These are phyloP conservation scores for Leptinotarsa undecemlineata DNA, from an alignment of 1,140 invertebrate genomes.

Conservation along the genomic window DNA sequence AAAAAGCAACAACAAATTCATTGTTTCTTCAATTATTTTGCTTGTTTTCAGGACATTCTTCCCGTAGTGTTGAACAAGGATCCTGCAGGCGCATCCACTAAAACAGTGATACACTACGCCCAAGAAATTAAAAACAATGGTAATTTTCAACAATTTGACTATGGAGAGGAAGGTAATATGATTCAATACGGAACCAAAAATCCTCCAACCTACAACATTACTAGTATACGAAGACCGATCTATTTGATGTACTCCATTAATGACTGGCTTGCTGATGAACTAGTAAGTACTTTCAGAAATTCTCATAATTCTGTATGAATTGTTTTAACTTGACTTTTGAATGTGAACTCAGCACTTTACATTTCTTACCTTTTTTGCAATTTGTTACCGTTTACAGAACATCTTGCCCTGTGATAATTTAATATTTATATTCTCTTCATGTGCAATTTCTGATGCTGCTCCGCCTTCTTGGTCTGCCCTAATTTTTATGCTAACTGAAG, in stretches of 20 bases:
- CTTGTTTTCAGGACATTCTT: conserved; percentile 58
- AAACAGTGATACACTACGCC: conserved; percentile 73
- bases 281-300: conserved; percentile 50
- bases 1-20: too few relatives aligned
- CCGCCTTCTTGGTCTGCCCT: too few relatives aligned
- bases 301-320: too few relatives aligned
- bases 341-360: too few relatives aligned
- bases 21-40: not conserved
- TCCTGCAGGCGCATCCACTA: conserved; percentile 79
- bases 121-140: conserved; percentile 66
- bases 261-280: conserved; percentile 69
- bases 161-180: conserved; percentile 62
- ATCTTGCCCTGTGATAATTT: too few relatives aligned
- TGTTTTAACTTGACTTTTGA: too few relatives aligned
- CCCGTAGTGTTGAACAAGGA: conserved; percentile 73
- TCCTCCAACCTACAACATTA: conserved; percentile 70
- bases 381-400: too few relatives aligned
- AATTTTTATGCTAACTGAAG: too few relatives aligned
- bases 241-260: conserved; percentile 71
- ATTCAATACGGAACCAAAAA: conserved; percentile 59
- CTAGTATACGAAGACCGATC: conserved; percentile 67
- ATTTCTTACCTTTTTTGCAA: too few relatives aligned
- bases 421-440: too few relatives aligned
- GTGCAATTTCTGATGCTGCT: too few relatives aligned
- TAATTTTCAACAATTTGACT: conserved; percentile 70